Conservation (phyloP, 2,888 invertebrate genomes). For the Proisotoma minuta region DNA sequence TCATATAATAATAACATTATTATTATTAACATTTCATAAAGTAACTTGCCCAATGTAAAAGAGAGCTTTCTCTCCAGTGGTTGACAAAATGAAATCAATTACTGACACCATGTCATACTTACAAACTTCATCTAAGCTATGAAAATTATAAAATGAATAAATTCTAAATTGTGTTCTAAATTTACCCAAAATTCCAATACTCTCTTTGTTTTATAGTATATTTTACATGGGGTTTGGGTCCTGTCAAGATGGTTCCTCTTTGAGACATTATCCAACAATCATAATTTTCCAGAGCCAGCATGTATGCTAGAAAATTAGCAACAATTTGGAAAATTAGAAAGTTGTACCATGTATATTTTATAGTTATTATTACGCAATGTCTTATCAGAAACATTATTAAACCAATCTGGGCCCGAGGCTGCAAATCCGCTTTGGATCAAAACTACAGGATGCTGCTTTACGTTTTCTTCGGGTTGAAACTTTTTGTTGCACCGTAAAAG, state of each 20-base stretch:
- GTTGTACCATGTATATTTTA: too few species aligned
- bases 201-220: background rate
- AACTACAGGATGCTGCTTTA: too few species aligned
- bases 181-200: slow-evolving; percentile 11
- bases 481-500: too few species aligned
- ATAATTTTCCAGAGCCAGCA: background rate
- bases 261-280: background rate
- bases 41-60: background rate
- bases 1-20: background rate
- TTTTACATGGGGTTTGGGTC: background rate
- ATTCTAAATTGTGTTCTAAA: background rate
- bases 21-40: background rate
- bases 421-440: too few species aligned
- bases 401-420: slow-evolving; percentile 1
- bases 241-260: background rate
- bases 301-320: background rate
- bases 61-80: background rate
- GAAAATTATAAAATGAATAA: background rate
- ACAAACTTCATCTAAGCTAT: background rate
- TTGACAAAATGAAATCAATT: background rate
- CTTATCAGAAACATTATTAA: slow-evolving; percentile 1
- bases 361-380: slow-evolving; percentile 1
- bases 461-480: too few species aligned
- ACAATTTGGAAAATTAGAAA: background rate
- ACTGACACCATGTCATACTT: background rate